Evolutionary conservation across 2,113 vertebrate species (phyloP).

Genomic region (Cyprinodon brontotheroides): DNA sequence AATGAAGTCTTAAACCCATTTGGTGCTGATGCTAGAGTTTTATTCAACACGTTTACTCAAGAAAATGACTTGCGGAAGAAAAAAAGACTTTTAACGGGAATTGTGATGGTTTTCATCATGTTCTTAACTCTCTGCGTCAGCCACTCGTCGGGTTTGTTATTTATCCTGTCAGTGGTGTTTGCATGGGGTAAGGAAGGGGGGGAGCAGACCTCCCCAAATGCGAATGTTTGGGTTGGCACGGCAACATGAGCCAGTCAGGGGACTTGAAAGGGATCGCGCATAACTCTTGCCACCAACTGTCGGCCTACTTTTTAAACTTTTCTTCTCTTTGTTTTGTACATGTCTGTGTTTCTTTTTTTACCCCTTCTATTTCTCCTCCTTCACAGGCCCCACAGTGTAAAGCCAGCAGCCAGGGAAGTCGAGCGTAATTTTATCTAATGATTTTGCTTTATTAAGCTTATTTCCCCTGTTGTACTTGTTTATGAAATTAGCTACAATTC

Average conservation of each 20-base stretch:
- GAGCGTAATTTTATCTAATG: constrained; percentile 61
- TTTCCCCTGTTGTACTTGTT: constrained; percentile 61
- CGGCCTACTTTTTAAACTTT: constrained; percentile 50
- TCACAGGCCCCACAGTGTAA: constrained; percentile 37
- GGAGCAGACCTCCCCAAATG: constrained; percentile 60
- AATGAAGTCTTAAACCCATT: constrained; percentile 26
- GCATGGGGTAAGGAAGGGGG: constrained; percentile 39
- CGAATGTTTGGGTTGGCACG: constrained; percentile 73
- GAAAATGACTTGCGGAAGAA: constrained; percentile 9
- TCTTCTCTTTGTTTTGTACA: constrained; percentile 35
- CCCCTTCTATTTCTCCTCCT: constrained; percentile 6
- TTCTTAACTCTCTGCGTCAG: constrained; percentile 34
- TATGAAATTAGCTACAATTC: constrained; percentile 76
- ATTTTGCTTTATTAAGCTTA: constrained; percentile 70
- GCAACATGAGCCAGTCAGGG: constrained; percentile 56
- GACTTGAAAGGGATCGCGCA: constrained; percentile 71
- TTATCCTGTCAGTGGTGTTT: constrained; percentile 68
- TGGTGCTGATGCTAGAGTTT: constrained; percentile 42
- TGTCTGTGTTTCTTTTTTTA: constrained; percentile 34
- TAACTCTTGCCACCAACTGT: constrained; percentile 60
- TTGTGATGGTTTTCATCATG: constrained; percentile 16
- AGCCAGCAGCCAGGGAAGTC: constrained; percentile 45
- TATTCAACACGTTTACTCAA: constrained; percentile 34
- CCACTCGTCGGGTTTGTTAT: constrained; percentile 66
- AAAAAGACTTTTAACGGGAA: constrained; percentile 18